Conservation (phyloP, 2,888 invertebrate genomes). For the Entomobrya proxima region DNA sequence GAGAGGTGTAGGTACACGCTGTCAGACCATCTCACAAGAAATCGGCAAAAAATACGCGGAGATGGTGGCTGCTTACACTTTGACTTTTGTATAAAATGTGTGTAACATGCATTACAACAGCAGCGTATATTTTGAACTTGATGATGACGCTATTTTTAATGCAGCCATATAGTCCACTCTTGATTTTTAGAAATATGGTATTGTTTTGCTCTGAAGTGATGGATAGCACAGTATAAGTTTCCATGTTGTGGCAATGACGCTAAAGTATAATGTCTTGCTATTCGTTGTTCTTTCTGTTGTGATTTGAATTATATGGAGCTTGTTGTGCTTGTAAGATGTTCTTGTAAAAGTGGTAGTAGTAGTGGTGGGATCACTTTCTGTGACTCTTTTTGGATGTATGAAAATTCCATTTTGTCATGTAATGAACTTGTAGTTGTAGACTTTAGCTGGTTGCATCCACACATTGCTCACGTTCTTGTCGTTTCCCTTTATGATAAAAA, state of each 20-base stretch:
- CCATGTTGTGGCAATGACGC: constrained; percentile 49
- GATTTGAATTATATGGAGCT: neutral
- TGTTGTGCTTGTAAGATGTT: neutral
- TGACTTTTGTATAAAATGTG: neutral
- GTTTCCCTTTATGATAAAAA: neutral
- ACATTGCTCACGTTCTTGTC: constrained; percentile 12
- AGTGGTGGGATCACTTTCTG: constrained; percentile 56
- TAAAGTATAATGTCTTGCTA: neutral
- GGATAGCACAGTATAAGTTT: constrained; percentile 39
- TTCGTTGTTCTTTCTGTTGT: neutral
- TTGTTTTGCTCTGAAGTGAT: constrained; percentile 37
- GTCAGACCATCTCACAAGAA: constrained; percentile 13
- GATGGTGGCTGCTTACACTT: constrained; percentile 28
- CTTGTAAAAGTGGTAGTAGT: neutral
- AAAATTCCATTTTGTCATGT: constrained; percentile 59
- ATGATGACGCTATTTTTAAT: constrained; percentile 39
- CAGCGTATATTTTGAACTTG: neutral
- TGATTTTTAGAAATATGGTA: constrained; percentile 24
- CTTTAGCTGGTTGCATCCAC: constrained; percentile 45
- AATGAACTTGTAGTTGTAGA: constrained; percentile 41
- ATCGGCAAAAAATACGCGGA: neutral
- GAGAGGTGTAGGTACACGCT: constrained; percentile 18
- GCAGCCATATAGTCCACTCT: constrained; percentile 19
- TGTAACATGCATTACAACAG: neutral
- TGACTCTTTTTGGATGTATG: constrained; percentile 62